Base-by-base conservation (phyloP, 2,888 invertebrate genomes). In the Phyllotreta cruciferae region DNA sequence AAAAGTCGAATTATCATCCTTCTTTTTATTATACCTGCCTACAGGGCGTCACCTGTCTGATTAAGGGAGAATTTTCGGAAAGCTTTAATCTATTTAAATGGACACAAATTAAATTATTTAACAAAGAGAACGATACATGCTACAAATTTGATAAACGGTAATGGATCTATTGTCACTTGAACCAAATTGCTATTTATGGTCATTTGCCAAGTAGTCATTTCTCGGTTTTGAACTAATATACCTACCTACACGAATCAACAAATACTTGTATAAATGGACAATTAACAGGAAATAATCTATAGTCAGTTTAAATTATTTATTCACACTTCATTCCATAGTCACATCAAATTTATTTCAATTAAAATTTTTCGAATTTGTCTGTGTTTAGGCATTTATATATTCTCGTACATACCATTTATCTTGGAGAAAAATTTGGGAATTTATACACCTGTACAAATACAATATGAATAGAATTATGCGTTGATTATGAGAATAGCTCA, bases 361-460 rank as follows among this genome's bases (percentile, higher is more conserved):
- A 24, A 24, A 24, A 24, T 3, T 4, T 24, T 4, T 24, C 24
- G 4, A 24, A 24, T 24, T 24, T 24, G 24, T 24, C 24, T 24
- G 24, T 24, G 24, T 24, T 24, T 24, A 24, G 24, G 24, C 4
- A 24, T 24, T 24, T 24, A 24, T 24, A 24, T 24, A 24, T 24
- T 24, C 24, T 24, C 24, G 24, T 24, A 24, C 4, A 24, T 24
- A 24, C 45, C 24, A 52, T 42, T 24, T 53, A 8, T 37, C 35
- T 24, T 34, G 41, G 62, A 47, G 7, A 53, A 62, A 63, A 64
- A 64, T 60, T 47, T 62, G 62, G 61, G 68, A 67, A 55, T 58
- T 62, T 54, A 61, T 66, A 62, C 74, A 74, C 70, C 73, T 74
- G 72, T 70, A 67, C 68, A 73, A 74, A 74, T 70, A 74, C 49